Conservation (phyloP, 2,113 vertebrate genomes). For the Plotosus lineatus region DNA sequence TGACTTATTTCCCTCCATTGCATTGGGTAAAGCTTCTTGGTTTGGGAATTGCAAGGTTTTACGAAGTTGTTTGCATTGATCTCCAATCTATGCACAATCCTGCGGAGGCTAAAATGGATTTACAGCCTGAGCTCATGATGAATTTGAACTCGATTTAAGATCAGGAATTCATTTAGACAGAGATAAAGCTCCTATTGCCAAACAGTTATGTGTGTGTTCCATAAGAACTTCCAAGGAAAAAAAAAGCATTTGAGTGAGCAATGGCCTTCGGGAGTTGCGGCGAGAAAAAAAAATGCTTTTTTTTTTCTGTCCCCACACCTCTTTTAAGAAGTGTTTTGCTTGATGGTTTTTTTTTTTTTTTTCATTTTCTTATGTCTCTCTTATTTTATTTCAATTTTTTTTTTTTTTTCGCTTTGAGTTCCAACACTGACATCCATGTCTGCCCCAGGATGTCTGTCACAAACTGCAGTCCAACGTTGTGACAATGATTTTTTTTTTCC, state of each 20-base stretch:
- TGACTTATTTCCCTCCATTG: not conserved
- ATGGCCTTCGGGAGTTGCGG: conserved; percentile 77
- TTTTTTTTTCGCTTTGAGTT: conserved; percentile 70
- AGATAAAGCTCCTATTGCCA: conserved; percentile 68
- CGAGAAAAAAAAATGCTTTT: conserved; percentile 78
- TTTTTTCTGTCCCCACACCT: conserved; percentile 70
- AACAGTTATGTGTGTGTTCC: conserved; percentile 81
- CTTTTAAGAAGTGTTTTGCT: conserved; percentile 78
- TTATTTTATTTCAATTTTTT: conserved; percentile 44
- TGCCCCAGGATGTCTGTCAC: conserved; percentile 84
- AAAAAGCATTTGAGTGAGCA: conserved; percentile 83
- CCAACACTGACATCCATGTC: conserved; percentile 79
- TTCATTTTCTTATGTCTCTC: conserved; percentile 45
- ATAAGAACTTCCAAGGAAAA: conserved; percentile 77
- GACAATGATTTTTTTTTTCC: conserved; percentile 79
- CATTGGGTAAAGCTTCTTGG: not conserved
- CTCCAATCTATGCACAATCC: not conserved
- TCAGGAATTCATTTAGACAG: conserved; percentile 8
- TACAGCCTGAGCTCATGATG: not conserved
- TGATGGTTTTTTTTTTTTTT: too few relatives aligned
- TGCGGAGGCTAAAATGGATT: conserved; percentile 4
- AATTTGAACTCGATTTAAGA: not conserved
- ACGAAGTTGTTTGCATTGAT: not conserved
- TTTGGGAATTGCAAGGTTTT: not conserved
- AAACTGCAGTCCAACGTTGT: conserved; percentile 86